These are phyloP conservation scores for Danio jaintianensis DNA, from an alignment of 2,797 vertebrate genomes.

Conservation along the genomic window DNA sequence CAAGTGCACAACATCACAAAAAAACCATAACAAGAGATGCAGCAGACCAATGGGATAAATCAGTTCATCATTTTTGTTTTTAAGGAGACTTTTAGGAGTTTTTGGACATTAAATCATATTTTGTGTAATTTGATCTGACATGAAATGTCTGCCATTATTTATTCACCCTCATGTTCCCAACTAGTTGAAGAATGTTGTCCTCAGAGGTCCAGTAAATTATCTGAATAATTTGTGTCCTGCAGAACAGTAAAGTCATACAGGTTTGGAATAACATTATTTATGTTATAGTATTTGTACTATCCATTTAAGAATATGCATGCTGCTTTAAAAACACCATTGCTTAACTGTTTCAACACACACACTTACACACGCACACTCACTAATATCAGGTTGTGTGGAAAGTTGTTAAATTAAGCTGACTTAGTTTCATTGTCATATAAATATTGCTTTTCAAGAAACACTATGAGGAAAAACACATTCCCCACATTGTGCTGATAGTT, in stretches of 20 bases:
- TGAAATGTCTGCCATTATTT: background rate
- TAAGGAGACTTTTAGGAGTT: background rate
- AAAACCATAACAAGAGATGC: constrained; percentile 8
- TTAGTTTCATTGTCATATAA: constrained; percentile 7
- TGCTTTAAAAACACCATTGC: too few relatives aligned
- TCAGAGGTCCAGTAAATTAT: background rate
- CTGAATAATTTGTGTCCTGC: too few relatives aligned
- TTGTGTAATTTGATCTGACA: background rate
- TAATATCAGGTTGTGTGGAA: background rate
- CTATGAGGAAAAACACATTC: constrained; percentile 22
- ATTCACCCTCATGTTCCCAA: background rate
- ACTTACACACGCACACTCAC: background rate
- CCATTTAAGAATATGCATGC: background rate
- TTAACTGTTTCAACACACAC: too few relatives aligned
- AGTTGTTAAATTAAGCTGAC: background rate
- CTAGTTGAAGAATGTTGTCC: background rate
- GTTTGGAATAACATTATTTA: background rate
- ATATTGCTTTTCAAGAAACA: constrained; percentile 11
- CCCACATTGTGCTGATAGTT: constrained; percentile 18
- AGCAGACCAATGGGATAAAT: background rate
- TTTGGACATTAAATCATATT: background rate
- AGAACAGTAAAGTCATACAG: background rate
- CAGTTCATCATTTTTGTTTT: background rate
- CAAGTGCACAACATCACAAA: background rate
- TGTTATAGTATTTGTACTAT: background rate